A percentile compares a stretch with the other conserved stretches of the same genome.
These are phyloP conservation scores for Myxocyprinus asiaticus DNA, from an alignment of 2,113 vertebrate genomes.

Conservation along the genomic window DNA sequence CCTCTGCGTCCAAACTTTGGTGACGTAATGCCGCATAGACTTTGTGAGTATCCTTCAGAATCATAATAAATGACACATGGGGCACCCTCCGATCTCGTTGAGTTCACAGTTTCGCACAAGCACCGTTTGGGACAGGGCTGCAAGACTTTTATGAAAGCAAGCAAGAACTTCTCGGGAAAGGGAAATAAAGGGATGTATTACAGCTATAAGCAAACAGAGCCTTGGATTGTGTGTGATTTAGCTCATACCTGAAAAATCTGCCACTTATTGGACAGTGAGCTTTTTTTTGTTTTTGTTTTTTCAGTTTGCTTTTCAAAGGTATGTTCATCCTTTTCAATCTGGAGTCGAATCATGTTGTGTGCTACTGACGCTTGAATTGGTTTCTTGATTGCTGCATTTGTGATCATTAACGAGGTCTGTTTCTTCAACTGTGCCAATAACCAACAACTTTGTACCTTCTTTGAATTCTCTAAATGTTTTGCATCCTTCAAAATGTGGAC, in stretches of 20 bases:
- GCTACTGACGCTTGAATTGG: conserved; percentile 52
- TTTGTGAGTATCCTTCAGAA: too few species aligned
- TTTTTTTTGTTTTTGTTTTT: too few species aligned
- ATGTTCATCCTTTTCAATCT: conserved; percentile 33
- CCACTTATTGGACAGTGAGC: too few species aligned
- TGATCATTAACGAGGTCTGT: conserved; percentile 32
- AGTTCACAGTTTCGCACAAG: too few species aligned
- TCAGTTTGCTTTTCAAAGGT: too few species aligned
- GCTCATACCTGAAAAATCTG: conserved; percentile 12
- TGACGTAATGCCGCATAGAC: too few species aligned
- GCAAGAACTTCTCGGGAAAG: conserved; percentile 10
- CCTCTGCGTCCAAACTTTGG: too few species aligned
- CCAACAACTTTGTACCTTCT: conserved; percentile 44
- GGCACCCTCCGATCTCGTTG: too few species aligned
- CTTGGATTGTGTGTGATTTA: neutral
- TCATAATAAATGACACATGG: too few species aligned
- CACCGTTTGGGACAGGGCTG: neutral
- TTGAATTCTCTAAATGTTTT: conserved; percentile 54
- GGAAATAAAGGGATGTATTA: neutral
- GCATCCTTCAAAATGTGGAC: neutral
- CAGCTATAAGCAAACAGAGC: neutral
- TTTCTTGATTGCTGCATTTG: conserved; percentile 30
- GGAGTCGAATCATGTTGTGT: conserved; percentile 54
- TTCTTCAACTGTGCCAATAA: conserved; percentile 65
- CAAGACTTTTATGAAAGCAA: neutral